A percentile compares a stretch with the other conserved stretches of the same genome.
Conservation (phyloP, 2,888 invertebrate genomes). For the Cephalotes varians region DNA sequence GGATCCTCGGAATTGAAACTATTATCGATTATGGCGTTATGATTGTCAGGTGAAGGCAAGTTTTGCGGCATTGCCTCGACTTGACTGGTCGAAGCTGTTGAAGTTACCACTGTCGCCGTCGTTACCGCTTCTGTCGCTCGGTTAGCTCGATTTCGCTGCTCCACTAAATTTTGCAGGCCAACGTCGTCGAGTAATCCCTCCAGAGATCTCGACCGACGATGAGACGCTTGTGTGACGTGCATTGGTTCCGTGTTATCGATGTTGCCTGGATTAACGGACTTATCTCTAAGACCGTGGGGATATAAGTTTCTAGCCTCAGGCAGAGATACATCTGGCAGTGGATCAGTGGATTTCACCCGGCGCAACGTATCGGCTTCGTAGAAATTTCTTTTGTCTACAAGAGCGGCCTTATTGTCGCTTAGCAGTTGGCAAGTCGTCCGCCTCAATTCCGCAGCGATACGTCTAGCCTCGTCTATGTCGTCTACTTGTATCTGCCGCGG, state of each 20-base stretch:
- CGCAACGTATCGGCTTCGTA: conserved; percentile 90
- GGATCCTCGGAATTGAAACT: conserved; percentile 87
- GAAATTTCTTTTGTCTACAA: conserved; percentile 90
- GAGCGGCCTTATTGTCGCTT: conserved; percentile 82
- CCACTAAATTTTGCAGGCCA: conserved; percentile 80
- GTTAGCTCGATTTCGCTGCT: conserved; percentile 78
- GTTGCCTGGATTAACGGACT: conserved; percentile 75
- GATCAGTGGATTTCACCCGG: conserved; percentile 84
- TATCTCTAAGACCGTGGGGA: conserved; percentile 84
- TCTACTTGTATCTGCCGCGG: conserved; percentile 81
- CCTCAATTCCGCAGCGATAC: conserved; percentile 83
- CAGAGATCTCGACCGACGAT: conserved; percentile 87
- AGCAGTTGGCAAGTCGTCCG: conserved; percentile 83
- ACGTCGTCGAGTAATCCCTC: conserved; percentile 88
- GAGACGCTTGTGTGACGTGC: conserved; percentile 76
- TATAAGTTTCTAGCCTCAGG: conserved; percentile 83
- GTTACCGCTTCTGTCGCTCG: conserved; percentile 60
- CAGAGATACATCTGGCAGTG: conserved; percentile 79
- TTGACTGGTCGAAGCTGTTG: conserved; percentile 53
- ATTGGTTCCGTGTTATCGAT: conserved; percentile 53
- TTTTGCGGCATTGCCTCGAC: conserved; percentile 41
- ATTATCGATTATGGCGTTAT: not conserved
- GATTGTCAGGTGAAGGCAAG: not conserved
- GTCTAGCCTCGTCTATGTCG: conserved; percentile 82
- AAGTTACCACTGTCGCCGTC: conserved; percentile 55